Evolutionary conservation across 2,888 invertebrate species (phyloP), one percentile per base, ranked within the genome.

Genomic region (Eupeodes latifasciatus): DNA sequence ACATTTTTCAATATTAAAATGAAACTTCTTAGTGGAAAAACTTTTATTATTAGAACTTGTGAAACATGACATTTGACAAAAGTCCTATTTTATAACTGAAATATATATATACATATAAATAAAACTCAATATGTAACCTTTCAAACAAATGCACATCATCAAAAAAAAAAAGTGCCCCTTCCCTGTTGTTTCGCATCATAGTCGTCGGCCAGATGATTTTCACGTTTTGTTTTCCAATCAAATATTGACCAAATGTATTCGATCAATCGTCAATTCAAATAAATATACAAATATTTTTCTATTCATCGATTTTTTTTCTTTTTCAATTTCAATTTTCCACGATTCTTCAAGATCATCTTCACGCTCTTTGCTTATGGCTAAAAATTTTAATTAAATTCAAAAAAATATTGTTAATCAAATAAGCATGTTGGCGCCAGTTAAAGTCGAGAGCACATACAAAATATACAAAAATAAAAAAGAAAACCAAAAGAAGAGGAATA

Each of bases 371-470:
- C 61, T 69, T 72, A 71, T 55, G 53, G 74, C 67, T 67, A 51
- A 74, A 69, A 69, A 64, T 83, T 81, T 86, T 85, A 85, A 85
- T 85, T 77, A 53, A 71, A 85, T 85, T 81, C 77, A 71, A 51
- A 36, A 44, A 64, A 79, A 84, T 55, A 80, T 77, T 80, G 80
- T 81, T 85, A 85, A 88, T 88, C 75, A 88, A 85, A 85, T 85
- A 88, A 88, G 49, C 88, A 88, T 81, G 81, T 85, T 88, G 88
- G 88, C 88, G 88, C 88, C 88, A 81, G 78, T 85, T 75, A 67
- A 81, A 84, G 76, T 77, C 78, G 61, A 79, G 62, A 74, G 74
- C 66, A 84, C 66, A 72, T 14, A 66, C 57, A 71, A 77, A 53
- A 27, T 9, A 40, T 9, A 40, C 40, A n/a, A 67, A 75, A 61